A percentile compares a stretch with the other conserved stretches of the same genome.
Conservation (phyloP, 2,797 vertebrate species). For the Schizothorax lantsangensis region DNA sequence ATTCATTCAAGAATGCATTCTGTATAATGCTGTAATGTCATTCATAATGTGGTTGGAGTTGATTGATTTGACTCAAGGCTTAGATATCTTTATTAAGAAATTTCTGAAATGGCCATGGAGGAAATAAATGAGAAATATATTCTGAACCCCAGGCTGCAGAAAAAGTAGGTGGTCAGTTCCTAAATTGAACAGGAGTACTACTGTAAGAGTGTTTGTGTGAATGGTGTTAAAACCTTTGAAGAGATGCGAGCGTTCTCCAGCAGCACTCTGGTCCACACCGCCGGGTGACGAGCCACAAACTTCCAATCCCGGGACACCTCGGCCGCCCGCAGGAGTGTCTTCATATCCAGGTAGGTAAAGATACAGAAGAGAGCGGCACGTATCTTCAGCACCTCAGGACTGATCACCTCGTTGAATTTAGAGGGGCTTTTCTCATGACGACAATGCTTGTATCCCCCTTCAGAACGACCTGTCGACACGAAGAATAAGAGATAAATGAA, state of each 20-base stretch:
- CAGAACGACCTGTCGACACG: slow-evolving; percentile 73
- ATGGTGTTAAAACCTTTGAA: slow-evolving; percentile 85
- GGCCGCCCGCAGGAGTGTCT: slow-evolving; percentile 88
- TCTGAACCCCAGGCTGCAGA: background rate
- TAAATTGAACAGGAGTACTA: background rate
- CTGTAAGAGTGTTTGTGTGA: background rate
- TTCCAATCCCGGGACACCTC: slow-evolving; percentile 97
- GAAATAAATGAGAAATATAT: background rate
- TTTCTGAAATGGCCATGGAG: background rate
- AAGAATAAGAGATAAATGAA: background rate
- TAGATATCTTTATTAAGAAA: background rate
- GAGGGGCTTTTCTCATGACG: slow-evolving; percentile 89
- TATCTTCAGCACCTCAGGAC: slow-evolving; percentile 97
- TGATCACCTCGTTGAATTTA: slow-evolving; percentile 94
- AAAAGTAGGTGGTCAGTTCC: background rate
- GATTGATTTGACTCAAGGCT: background rate
- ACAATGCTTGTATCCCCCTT: slow-evolving; percentile 77
- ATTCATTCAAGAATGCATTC: background rate
- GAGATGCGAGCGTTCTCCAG: slow-evolving; percentile 95
- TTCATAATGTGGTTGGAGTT: background rate
- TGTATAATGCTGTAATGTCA: background rate
- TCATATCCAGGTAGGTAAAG: slow-evolving; percentile 98
- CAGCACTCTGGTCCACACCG: slow-evolving; percentile 95
- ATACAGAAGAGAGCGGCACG: slow-evolving; percentile 96
- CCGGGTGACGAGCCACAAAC: slow-evolving; percentile 95